Evolutionary conservation across 2,888 invertebrate genomes (phyloP), one percentile per base, ranked within the genome.

Genomic region (Plebejus argus): DNA sequence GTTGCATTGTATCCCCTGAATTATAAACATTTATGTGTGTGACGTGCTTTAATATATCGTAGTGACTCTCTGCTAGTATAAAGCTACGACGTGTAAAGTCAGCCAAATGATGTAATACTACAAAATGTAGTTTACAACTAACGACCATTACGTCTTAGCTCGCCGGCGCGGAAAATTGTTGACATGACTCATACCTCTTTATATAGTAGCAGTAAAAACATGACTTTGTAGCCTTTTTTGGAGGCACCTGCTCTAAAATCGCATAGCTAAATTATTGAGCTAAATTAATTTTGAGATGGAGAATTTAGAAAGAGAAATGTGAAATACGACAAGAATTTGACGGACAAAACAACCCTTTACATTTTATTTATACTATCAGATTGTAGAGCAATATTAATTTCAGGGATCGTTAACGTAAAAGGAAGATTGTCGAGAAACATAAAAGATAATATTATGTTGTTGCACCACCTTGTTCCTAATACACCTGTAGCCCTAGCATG

Each of bases 41-140:
- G 53, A 74, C 74, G 74, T 74, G 72, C 35, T 72, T 45, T 58
- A 72, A 77, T 77, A 77, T 74, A 78, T 79, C 76, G 83, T 79
- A 66, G 66, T 15, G 4, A 61, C 10, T 20, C 39, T 45, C 45
- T 35, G 20, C 61, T 28, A 15, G 80, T 81, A 12, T 45, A 82
- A 80, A 79, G 78, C 82, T 79, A 83, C 81, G 82, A 81, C 87
- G 84, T 89, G 87, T 90, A 90, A 89, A 90, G 85, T 85, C 83
- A 82, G 83, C 83, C 82, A 86, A 87, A 88, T 86, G 85, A 86
- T 84, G 85, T 86, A 85, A 88, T 87, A 82, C 79, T 82, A 85
- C 86, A 85, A 87, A 85, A 86, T 81, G 82, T 84, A 85, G 84
- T 86, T 86, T 89, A 88, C 90, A 87, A 84, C 84, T 79, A 84